Evolutionary conservation across 1,140 invertebrate genomes (phyloP), one percentile per base, ranked within the genome.

Genomic region (Gyrodactylus bullatarudis): DNA sequence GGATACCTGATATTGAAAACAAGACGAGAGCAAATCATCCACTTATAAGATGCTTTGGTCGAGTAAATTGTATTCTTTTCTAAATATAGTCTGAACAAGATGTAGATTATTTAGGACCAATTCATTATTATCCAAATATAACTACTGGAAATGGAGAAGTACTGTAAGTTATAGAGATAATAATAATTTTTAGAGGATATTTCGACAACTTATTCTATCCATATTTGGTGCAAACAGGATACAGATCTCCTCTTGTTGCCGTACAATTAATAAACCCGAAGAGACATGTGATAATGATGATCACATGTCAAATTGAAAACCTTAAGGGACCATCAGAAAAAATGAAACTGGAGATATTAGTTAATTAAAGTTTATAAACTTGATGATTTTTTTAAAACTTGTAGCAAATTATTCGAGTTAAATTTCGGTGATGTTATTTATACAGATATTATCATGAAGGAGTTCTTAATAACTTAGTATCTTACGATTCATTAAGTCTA

Each of bases 1-100:
- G 70, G 70, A 1, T 71, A 24, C 70, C 70, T 71, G 70, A 71
- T 71, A 71, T 71, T 71, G 70, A 16, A 21, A 71, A 71, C 24
- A 23, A n/a, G 20, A 23, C 70, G 8, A 25, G 21, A 8, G 22
- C 70, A 1, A 26, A 26, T 16, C 21, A 71, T 24, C 21, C 24
- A 20, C 26, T 71, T 1, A 25, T 71, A 23, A 24, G 24, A 71
- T 71, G 70, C 24, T 21, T 20, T 8, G 70, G 70, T 23, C 23
- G 24, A 26, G 70, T 71, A 26, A 21, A n/a, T 8, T 69, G 20
- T 21, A 8, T 21, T 2, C 21, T 23, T 20, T 69, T 21, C 21
- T 23, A 1, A 71, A 23, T 69, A 8, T n/a, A 71, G 70, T 23
- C 21, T 23, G 16, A 23, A 16, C 21, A 71, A 71, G 70, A 71